Evolutionary conservation across 2,888 invertebrate species (phyloP).

Genomic region (Orthosia cruda): DNA sequence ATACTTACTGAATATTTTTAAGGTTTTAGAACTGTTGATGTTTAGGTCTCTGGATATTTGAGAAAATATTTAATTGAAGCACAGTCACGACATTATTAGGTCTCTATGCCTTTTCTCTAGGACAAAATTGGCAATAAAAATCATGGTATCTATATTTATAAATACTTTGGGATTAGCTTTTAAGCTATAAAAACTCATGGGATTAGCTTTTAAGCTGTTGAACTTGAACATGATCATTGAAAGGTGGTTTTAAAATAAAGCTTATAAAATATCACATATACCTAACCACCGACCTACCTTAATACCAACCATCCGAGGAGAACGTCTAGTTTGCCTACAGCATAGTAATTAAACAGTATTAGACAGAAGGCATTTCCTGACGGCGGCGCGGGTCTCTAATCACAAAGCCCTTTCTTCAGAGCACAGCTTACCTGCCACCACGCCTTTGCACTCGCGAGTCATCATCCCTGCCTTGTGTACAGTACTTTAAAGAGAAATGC

Average conservation of each 20-base stretch:
- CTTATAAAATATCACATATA: too few species aligned
- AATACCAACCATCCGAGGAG: not conserved
- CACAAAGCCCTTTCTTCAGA: not conserved
- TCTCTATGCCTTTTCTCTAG: too few species aligned
- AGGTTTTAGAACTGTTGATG: not conserved
- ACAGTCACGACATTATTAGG: too few species aligned
- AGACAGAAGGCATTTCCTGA: not conserved
- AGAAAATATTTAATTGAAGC: too few species aligned
- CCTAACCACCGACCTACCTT: too few species aligned
- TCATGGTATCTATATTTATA: too few species aligned
- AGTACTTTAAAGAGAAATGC: not conserved
- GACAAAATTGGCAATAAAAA: too few species aligned
- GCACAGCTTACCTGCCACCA: not conserved
- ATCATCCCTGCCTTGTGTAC: constrained; percentile 5
- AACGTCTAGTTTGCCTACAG: not conserved
- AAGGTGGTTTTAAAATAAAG: too few species aligned
- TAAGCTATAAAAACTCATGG: too few species aligned
- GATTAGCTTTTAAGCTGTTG: too few species aligned
- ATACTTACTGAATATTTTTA: not conserved
- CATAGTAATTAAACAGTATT: not conserved
- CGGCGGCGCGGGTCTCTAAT: not conserved
- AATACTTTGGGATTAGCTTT: too few species aligned
- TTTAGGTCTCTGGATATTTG: not conserved
- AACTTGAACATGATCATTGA: too few species aligned
- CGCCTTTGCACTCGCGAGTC: not conserved